A percentile compares a stretch with the other conserved stretches of the same genome.
Conservation (phyloP, 2,797 vertebrate genomes). For the Malacoraja senta region DNA sequence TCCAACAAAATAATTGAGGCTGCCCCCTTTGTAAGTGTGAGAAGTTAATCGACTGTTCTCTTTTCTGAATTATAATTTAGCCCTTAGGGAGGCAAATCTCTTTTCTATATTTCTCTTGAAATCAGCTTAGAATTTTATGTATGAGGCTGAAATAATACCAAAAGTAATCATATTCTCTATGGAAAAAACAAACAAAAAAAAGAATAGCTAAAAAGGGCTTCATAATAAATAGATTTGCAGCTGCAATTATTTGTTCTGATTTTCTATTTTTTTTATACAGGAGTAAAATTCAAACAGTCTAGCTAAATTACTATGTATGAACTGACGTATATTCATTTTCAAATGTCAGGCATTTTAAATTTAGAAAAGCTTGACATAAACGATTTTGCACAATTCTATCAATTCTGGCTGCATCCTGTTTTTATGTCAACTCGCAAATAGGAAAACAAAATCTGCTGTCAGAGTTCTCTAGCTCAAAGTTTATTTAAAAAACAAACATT, state of each 20-base stretch:
- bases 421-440: neutral
- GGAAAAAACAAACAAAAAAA: no score
- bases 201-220: neutral
- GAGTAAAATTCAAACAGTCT: neutral
- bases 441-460: neutral
- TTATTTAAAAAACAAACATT: neutral
- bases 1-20: neutral
- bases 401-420: neutral
- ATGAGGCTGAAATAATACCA: neutral
- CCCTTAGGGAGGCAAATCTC: neutral
- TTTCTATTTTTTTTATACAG: neutral
- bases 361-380: neutral
- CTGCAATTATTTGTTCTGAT: neutral
- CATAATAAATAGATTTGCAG: neutral
- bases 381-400: neutral
- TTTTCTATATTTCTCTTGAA: neutral
- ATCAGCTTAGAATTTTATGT: neutral
- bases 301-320: neutral
- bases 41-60: neutral
- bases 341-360: neutral
- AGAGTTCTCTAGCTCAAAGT: neutral
- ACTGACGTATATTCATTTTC: neutral
- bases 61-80: neutral
- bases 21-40: neutral
- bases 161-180: neutral